Conservation (phyloP, 2,888 invertebrate genomes). For the Trichogramma evanescens region DNA sequence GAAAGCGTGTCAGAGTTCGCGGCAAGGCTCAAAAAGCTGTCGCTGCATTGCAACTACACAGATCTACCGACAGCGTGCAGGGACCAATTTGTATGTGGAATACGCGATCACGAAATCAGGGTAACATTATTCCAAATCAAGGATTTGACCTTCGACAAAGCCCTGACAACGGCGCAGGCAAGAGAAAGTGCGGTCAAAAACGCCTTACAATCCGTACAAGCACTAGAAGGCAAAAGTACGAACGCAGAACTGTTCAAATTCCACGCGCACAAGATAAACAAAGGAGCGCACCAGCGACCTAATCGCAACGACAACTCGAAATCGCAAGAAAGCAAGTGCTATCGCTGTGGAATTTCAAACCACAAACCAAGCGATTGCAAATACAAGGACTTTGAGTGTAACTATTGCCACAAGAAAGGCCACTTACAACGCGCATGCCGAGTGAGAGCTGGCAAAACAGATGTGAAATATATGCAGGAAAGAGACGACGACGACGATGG, state of each 20-base stretch:
- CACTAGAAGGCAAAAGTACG: background rate
- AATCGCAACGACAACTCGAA: background rate
- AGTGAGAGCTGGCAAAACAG: background rate
- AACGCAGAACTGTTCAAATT: background rate
- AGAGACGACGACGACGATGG: too few species aligned
- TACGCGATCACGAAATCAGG: slow-evolving; percentile 12
- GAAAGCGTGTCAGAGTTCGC: too few species aligned
- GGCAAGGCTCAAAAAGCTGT: slow-evolving; percentile 26
- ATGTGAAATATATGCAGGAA: too few species aligned
- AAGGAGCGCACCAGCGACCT: background rate
- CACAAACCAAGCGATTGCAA: slow-evolving; percentile 14
- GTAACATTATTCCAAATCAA: slow-evolving; percentile 7
- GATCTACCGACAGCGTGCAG: background rate
- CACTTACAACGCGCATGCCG: slow-evolving; percentile 17
- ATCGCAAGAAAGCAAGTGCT: slow-evolving; percentile 6
- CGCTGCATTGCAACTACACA: background rate
- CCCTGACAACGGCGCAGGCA: slow-evolving; percentile 8
- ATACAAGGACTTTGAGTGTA: slow-evolving; percentile 12
- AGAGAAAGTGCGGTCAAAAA: slow-evolving; percentile 15
- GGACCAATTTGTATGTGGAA: slow-evolving; percentile 6
- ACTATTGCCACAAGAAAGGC: slow-evolving; percentile 18
- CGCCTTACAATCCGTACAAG: background rate
- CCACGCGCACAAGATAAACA: background rate
- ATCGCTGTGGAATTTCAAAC: slow-evolving; percentile 14
- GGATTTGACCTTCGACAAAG: slow-evolving; percentile 12